phyloP scores from a whole-genome alignment of 64 coral and sea anemone species.

The Trachythela sp. region DNA sequence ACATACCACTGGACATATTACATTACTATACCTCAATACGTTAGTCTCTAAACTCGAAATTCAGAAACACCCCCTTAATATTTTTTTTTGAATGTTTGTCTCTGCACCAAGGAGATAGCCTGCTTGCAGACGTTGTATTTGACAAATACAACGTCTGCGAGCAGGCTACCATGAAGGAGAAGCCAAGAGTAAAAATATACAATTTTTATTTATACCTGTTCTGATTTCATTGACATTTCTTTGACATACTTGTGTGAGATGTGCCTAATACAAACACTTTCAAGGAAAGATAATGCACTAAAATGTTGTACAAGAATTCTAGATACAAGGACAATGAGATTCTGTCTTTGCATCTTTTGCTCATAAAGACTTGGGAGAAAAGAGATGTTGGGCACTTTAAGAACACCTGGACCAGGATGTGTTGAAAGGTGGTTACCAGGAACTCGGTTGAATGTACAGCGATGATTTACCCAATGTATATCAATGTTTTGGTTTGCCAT shows the following conservation, averaged over 20 bases:
- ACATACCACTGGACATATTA: too few species aligned
- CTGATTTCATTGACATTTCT: constrained; percentile 45
- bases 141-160: too few species aligned
- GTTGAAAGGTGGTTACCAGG: constrained; percentile 28
- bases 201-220: too few species aligned
- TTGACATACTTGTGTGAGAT: constrained; percentile 41
- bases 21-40: too few species aligned
- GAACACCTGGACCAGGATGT: neutral
- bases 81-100: too few species aligned
- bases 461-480: constrained; percentile 57
- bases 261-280: constrained; percentile 38
- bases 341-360: constrained; percentile 26
- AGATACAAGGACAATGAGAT: constrained; percentile 35
- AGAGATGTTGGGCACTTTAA: constrained; percentile 33
- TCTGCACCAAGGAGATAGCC: too few species aligned
- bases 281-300: constrained; percentile 24
- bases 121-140: too few species aligned
- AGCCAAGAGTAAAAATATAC: too few species aligned
- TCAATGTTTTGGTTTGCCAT: too few species aligned
- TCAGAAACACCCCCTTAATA: too few species aligned
- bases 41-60: too few species aligned
- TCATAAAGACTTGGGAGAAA: constrained; percentile 18
- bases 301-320: constrained; percentile 38
- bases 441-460: constrained; percentile 33
- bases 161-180: too few species aligned